phyloP scores from a whole-genome alignment of 2,888 invertebrate genomes.

The Drosophila affinis region DNA sequence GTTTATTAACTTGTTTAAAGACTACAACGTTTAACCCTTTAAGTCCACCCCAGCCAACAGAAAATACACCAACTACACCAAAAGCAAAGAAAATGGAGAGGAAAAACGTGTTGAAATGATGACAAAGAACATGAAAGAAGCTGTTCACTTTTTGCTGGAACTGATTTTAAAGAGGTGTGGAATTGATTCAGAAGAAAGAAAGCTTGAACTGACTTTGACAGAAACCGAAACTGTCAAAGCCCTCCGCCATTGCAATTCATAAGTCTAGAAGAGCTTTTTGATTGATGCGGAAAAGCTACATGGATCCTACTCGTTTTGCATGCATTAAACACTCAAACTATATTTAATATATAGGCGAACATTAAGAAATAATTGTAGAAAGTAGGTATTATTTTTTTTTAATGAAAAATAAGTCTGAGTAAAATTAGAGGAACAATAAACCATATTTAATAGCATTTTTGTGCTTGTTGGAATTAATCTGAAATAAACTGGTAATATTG shows the following conservation, averaged over 20 bases:
- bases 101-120: slow-evolving; percentile 11
- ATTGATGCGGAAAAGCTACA: too few relatives aligned
- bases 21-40: slow-evolving; percentile 61
- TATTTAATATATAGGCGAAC: too few relatives aligned
- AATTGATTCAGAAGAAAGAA: not conserved
- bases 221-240: not conserved
- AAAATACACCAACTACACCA: not conserved
- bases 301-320: too few relatives aligned
- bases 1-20: slow-evolving; percentile 75
- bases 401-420: not conserved
- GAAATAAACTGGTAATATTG: too few relatives aligned
- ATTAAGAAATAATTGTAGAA: too few relatives aligned
- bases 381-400: too few relatives aligned
- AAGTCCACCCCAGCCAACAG: slow-evolving; percentile 14
- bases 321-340: not conserved
- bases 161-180: not conserved
- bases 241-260: too few relatives aligned
- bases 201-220: not conserved
- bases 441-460: too few relatives aligned
- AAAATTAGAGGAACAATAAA: not conserved
- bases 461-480: too few relatives aligned
- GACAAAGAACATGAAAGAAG: slow-evolving; percentile 29
- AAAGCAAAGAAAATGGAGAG: not conserved
- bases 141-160: not conserved
- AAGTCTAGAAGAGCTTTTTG: too few relatives aligned